phyloP scores from a whole-genome alignment of 2,888 invertebrate species.

The Aporophyla lueneburgensis region DNA sequence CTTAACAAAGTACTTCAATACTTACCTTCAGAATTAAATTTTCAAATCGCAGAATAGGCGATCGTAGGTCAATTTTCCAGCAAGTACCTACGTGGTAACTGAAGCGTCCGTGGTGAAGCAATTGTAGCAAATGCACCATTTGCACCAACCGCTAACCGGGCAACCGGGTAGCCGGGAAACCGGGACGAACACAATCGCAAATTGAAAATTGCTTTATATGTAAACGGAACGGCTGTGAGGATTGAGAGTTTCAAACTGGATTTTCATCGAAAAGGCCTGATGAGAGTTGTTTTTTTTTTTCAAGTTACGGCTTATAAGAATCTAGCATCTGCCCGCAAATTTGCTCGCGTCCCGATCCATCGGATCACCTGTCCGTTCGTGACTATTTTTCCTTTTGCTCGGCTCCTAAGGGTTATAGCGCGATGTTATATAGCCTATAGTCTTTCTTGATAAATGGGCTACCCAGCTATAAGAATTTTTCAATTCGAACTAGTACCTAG shows the following conservation, averaged over 20 bases:
- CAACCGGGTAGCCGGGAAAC: slow-evolving; percentile 17
- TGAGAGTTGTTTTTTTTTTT: not conserved
- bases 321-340: not conserved
- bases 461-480: no score
- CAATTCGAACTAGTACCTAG: no score
- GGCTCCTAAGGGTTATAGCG: no score
- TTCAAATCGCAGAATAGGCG: slow-evolving; percentile 16
- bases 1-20: slow-evolving; percentile 17
- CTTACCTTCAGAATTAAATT: slow-evolving; percentile 24
- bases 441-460: no score
- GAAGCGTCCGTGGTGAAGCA: slow-evolving; percentile 46
- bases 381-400: no score
- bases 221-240: slow-evolving; percentile 58
- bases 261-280: slow-evolving; percentile 39
- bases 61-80: slow-evolving; percentile 61
- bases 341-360: no score
- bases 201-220: slow-evolving; percentile 73
- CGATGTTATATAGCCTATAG: no score
- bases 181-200: slow-evolving; percentile 61
- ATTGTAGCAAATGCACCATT: slow-evolving; percentile 58
- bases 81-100: slow-evolving; percentile 43
- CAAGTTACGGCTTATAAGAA: not conserved
- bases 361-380: no score
- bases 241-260: slow-evolving; percentile 58
- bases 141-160: slow-evolving; percentile 36